These are phyloP conservation scores for Pelodiscus sinensis DNA, from an alignment of 2,113 vertebrate genomes.

Conservation along the genomic window DNA sequence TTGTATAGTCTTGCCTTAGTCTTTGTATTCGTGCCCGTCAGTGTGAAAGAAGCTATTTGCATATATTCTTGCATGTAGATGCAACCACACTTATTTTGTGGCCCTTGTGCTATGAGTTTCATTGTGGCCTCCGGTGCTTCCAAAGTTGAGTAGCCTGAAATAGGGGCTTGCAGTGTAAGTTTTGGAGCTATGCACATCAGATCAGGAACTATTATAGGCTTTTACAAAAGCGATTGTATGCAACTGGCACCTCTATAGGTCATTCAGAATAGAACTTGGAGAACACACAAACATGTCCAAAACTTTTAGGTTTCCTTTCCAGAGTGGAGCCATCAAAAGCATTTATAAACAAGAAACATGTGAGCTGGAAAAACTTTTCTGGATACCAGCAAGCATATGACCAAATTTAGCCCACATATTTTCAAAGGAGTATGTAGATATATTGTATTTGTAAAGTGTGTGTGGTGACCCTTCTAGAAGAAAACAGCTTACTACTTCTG, in stretches of 20 bases:
- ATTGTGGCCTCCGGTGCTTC: too few relatives aligned
- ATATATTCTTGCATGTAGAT: too few relatives aligned
- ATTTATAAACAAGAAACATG: background rate
- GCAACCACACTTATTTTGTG: too few relatives aligned
- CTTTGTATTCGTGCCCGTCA: too few relatives aligned
- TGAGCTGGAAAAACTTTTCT: background rate
- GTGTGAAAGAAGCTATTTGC: too few relatives aligned
- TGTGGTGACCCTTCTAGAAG: background rate
- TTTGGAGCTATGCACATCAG: background rate
- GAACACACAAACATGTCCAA: background rate
- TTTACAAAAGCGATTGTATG: background rate
- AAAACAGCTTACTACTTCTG: background rate
- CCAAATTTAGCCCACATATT: background rate
- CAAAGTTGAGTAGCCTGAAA: background rate
- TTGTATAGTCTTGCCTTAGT: too few relatives aligned
- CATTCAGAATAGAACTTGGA: background rate
- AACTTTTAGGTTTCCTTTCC: background rate
- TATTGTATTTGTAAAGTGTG: background rate
- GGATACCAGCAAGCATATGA: background rate
- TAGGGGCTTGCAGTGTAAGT: background rate
- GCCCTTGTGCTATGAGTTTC: too few relatives aligned
- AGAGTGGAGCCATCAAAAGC: background rate
- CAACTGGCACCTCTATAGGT: background rate
- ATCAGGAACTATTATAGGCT: background rate
- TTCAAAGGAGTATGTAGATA: background rate